These are phyloP conservation scores for Andrena camellia DNA, from an alignment of 2,888 invertebrate species.

Conservation along the genomic window DNA sequence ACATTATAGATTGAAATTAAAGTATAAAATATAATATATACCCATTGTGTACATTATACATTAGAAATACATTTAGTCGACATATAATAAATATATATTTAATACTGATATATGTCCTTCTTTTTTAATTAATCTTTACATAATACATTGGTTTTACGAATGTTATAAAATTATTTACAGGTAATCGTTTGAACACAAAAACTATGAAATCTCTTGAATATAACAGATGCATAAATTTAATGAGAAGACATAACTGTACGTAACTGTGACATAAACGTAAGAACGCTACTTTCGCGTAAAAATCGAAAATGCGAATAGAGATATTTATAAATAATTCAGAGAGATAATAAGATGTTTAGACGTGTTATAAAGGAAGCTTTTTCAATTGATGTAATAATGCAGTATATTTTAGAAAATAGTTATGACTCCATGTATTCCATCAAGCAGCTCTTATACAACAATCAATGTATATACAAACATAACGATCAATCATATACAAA, in stretches of 20 bases:
- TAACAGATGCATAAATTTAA: conserved; percentile 5
- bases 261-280: background rate
- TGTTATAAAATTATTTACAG: conserved; percentile 6
- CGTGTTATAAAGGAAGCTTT: conserved; percentile 27
- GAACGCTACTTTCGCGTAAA: background rate
- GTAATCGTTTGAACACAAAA: background rate
- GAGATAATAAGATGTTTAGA: conserved; percentile 19
- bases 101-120: conserved; percentile 37
- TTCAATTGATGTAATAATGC: conserved; percentile 43
- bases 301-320: conserved; percentile 12
- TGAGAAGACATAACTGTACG: background rate
- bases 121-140: conserved; percentile 34
- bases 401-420: conserved; percentile 76
- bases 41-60: conserved; percentile 28
- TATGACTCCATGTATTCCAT: conserved; percentile 76
- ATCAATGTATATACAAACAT: conserved; percentile 79
- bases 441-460: conserved; percentile 77
- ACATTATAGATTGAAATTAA: conserved; percentile 29
- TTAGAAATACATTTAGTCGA: conserved; percentile 42
- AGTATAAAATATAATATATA: conserved; percentile 46
- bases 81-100: conserved; percentile 44
- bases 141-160: conserved; percentile 29
- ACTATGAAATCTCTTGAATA: background rate
- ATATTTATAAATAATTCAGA: conserved; percentile 17
- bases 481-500: conserved; percentile 78